Evolutionary conservation across 2,797 vertebrate species (phyloP).

Genomic region (Zalophus californianus): DNA sequence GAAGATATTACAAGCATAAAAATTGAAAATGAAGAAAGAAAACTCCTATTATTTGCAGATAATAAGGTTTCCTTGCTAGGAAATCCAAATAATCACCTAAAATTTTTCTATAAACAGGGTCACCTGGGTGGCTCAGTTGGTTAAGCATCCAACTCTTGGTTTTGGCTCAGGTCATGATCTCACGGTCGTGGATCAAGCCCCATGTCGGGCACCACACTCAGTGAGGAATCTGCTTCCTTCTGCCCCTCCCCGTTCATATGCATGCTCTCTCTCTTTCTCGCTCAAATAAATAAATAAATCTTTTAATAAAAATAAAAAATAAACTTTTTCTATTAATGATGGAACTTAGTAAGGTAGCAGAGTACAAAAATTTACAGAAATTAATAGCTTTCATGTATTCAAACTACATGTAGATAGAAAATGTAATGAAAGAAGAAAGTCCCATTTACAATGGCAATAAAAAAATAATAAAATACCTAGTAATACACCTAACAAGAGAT

Average conservation of each 20-base stretch:
- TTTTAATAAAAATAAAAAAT: neutral
- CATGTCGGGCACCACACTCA: neutral
- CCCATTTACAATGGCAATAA: neutral
- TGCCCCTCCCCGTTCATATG: neutral
- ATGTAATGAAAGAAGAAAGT: neutral
- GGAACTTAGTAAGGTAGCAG: conserved; percentile 7
- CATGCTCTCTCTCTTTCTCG: neutral
- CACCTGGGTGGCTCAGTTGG: neutral
- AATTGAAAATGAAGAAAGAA: conserved; percentile 39
- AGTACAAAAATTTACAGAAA: neutral
- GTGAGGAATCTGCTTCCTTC: neutral
- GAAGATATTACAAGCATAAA: conserved; percentile 14
- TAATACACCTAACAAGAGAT: neutral
- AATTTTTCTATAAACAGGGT: conserved; percentile 2
- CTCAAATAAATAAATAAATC: neutral
- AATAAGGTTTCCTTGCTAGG: neutral
- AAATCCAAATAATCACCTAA: neutral
- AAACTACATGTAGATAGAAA: conserved; percentile 19
- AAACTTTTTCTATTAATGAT: neutral
- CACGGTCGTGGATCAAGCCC: neutral
- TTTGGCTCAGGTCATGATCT: neutral
- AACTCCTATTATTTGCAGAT: neutral
- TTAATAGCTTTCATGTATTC: conserved; percentile 38
- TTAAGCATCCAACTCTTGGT: neutral
- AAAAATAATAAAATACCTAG: conserved; percentile 21